Evolutionary conservation across 1,140 invertebrate genomes (phyloP).

Genomic region (Drosophila seguyi): DNA sequence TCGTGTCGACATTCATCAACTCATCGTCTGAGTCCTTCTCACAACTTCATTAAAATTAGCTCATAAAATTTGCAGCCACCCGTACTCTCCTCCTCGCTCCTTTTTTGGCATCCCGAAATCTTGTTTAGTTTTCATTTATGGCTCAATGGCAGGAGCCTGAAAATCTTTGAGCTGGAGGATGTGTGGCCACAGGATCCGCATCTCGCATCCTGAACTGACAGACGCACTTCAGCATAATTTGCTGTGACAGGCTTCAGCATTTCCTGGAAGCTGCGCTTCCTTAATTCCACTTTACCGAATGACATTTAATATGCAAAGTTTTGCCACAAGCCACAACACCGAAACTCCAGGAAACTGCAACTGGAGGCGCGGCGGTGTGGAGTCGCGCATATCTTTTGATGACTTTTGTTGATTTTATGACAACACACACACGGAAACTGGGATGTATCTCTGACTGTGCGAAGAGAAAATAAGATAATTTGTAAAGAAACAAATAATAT

Average conservation of each 20-base stretch:
- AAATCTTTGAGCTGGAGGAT: conserved; percentile 45
- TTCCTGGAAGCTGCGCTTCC: conserved; percentile 61
- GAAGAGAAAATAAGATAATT: background rate
- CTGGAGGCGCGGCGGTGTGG: conserved; percentile 17
- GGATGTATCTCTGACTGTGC: conserved; percentile 51
- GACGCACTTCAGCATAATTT: conserved; percentile 82
- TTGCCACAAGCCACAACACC: conserved; percentile 33
- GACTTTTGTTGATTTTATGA: conserved; percentile 81
- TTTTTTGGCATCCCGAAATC: conserved; percentile 66
- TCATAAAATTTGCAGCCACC: conserved; percentile 78
- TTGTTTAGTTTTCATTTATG: conserved; percentile 83
- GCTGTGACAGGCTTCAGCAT: conserved; percentile 71
- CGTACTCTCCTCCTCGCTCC: conserved; percentile 20
- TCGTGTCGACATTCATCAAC: conserved; percentile 74
- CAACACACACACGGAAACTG: conserved; percentile 41
- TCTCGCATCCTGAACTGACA: conserved; percentile 66
- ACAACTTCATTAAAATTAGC: conserved; percentile 82
- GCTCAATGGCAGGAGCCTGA: conserved; percentile 64
- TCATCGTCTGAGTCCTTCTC: conserved; percentile 26
- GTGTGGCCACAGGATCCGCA: conserved; percentile 58
- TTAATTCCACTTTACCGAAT: conserved; percentile 82
- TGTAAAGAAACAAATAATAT: too few species aligned
- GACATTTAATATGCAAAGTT: conserved; percentile 84
- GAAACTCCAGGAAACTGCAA: conserved; percentile 12
- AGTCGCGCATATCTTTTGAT: conserved; percentile 77